Evolutionary conservation across 2,888 invertebrate species (phyloP).

Genomic region (Drosophila macrospina): DNA sequence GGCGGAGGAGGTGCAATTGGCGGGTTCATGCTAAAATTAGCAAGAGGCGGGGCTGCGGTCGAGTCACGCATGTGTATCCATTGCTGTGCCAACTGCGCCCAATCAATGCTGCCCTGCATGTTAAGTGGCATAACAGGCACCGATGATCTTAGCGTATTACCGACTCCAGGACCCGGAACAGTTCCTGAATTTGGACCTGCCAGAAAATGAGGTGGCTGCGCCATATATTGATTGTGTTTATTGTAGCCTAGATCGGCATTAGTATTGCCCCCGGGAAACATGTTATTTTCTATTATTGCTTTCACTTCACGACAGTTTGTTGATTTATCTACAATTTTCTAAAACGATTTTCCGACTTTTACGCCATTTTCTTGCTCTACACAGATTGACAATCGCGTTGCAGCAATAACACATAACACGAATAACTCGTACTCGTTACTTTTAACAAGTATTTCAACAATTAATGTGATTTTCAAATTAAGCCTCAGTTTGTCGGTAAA

Average conservation of each 20-base stretch:
- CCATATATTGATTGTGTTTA: slow-evolving; percentile 85
- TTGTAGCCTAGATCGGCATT: slow-evolving; percentile 79
- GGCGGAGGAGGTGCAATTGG: slow-evolving; percentile 88
- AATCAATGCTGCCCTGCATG: slow-evolving; percentile 91
- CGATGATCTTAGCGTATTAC: slow-evolving; percentile 23
- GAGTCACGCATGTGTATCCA: slow-evolving; percentile 97
- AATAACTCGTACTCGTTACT: slow-evolving; percentile 11
- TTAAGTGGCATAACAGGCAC: slow-evolving; percentile 55
- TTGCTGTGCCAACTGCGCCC: slow-evolving; percentile 98
- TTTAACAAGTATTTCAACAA: slow-evolving; percentile 3
- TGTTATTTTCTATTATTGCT: slow-evolving; percentile 31
- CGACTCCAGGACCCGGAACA: slow-evolving; percentile 16
- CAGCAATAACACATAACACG: slow-evolving; percentile 18
- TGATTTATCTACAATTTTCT: slow-evolving; percentile 32
- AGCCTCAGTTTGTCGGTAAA: background rate
- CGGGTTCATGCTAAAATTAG: slow-evolving; percentile 84
- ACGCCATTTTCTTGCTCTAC: slow-evolving; percentile 66
- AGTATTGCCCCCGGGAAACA: slow-evolving; percentile 83
- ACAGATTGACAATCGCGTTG: slow-evolving; percentile 40
- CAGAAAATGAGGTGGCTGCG: slow-evolving; percentile 88
- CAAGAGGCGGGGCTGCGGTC: slow-evolving; percentile 73
- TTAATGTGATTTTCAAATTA: background rate
- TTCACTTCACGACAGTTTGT: slow-evolving; percentile 14
- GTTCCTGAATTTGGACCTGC: slow-evolving; percentile 79
- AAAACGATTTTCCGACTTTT: slow-evolving; percentile 39